Evolutionary conservation across 2,113 vertebrate genomes (phyloP).

Genomic region (Pelmatolapia mariae): DNA sequence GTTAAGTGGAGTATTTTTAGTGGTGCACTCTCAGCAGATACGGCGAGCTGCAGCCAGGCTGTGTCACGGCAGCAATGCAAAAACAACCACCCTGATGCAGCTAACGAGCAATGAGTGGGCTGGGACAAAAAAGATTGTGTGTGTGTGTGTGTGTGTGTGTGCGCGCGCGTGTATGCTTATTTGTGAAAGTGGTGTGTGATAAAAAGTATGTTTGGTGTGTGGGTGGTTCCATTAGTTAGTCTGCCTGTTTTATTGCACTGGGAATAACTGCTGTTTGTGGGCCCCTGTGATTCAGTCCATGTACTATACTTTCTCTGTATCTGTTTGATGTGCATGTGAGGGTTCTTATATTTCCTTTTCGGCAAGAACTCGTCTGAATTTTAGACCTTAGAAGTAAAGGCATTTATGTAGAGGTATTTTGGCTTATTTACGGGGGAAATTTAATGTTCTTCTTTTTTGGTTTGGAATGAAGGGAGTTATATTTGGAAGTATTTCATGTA

Average conservation of each 20-base stretch:
- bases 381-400: neutral
- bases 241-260: constrained; percentile 59
- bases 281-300: constrained; percentile 35
- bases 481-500: neutral
- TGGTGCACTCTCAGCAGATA: constrained; percentile 30
- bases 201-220: constrained; percentile 53
- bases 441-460: neutral
- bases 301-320: neutral
- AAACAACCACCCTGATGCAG: constrained; percentile 36
- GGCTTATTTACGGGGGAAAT: neutral
- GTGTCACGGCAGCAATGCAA: constrained; percentile 18
- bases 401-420: neutral
- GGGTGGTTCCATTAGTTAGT: constrained; percentile 61
- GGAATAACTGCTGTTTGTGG: constrained; percentile 45
- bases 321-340: neutral
- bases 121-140: constrained; percentile 6
- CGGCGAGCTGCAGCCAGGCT: constrained; percentile 14
- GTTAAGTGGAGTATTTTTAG: constrained; percentile 54
- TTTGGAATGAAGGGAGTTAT: neutral
- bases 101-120: constrained; percentile 56
- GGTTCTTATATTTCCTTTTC: neutral
- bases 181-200: constrained; percentile 46
- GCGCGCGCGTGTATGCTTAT: neutral
- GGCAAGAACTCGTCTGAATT: neutral
- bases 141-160: neutral